phyloP scores from a whole-genome alignment of 2,888 invertebrate species.

The Glomeris marginata region DNA sequence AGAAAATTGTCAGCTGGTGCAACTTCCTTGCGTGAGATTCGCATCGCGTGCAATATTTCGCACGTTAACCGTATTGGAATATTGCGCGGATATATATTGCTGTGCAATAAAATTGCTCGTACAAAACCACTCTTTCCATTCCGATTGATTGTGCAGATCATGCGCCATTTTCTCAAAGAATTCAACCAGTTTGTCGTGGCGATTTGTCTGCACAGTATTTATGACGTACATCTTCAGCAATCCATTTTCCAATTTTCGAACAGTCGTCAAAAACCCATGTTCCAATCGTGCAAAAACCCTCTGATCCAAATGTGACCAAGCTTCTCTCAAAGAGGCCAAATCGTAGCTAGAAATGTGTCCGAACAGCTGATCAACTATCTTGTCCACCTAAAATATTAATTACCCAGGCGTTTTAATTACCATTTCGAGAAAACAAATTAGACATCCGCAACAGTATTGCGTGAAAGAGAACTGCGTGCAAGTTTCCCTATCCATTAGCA shows the following conservation, averaged over 20 bases:
- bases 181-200: conserved; percentile 70
- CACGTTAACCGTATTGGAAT: not conserved
- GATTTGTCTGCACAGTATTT: conserved; percentile 64
- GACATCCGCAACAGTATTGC: not conserved
- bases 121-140: conserved; percentile 99
- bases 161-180: conserved; percentile 75
- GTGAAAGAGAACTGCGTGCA: not conserved
- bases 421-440: not conserved
- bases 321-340: conserved; percentile 58
- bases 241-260: conserved; percentile 70
- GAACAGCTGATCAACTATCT: conserved; percentile 65
- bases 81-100: not conserved
- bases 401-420: not conserved
- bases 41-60: too few species aligned
- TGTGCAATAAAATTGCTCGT: conserved; percentile 30
- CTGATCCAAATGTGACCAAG: conserved; percentile 78
- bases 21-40: too few species aligned
- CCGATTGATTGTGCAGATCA: conserved; percentile 71
- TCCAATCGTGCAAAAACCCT: conserved; percentile 78
- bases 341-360: conserved; percentile 60
- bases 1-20: conserved; percentile 1
- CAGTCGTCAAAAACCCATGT: conserved; percentile 56
- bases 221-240: conserved; percentile 78
- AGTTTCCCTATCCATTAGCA: too few species aligned
- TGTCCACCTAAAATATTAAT: conserved; percentile 42